Conservation (phyloP, 1,140 invertebrate genomes). For the Brachionus koreanus region DNA sequence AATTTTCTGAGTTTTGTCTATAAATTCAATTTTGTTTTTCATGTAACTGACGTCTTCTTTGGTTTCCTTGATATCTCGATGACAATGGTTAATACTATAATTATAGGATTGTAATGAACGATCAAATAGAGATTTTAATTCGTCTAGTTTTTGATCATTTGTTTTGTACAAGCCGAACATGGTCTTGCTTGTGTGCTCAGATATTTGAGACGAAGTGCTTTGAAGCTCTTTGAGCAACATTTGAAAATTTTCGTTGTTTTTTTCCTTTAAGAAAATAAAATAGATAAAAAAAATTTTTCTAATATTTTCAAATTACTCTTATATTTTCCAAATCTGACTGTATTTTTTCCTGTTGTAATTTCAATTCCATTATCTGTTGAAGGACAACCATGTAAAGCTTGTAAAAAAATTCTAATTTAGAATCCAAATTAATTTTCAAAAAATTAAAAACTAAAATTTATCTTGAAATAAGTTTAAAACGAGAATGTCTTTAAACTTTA, state of each 20-base stretch:
- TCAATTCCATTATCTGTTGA: not conserved
- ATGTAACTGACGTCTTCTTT: conserved; percentile 37
- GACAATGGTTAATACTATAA: conserved; percentile 20
- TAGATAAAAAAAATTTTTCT: not conserved
- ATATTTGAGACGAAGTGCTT: not conserved
- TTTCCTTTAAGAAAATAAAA: not conserved
- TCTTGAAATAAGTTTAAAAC: no score
- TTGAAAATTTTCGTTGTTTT: conserved; percentile 32
- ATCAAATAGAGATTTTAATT: not conserved
- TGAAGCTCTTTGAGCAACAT: conserved; percentile 15
- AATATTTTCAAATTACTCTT: not conserved
- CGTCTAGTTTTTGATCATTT: conserved; percentile 19
- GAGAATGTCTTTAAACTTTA: no score
- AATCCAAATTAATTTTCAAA: not conserved
- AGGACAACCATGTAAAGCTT: not conserved
- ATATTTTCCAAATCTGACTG: conserved; percentile 12
- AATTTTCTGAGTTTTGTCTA: conserved; percentile 28
- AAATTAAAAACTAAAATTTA: not conserved
- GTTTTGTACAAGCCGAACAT: conserved; percentile 5
- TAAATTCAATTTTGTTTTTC: conserved; percentile 38
- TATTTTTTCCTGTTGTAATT: conserved; percentile 29
- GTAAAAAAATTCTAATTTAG: not conserved
- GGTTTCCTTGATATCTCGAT: conserved; percentile 18
- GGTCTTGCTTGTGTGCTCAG: not conserved
- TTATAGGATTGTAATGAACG: not conserved